These are phyloP conservation scores for Tribolium madens DNA, from an alignment of 1,140 invertebrate species.

Conservation along the genomic window DNA sequence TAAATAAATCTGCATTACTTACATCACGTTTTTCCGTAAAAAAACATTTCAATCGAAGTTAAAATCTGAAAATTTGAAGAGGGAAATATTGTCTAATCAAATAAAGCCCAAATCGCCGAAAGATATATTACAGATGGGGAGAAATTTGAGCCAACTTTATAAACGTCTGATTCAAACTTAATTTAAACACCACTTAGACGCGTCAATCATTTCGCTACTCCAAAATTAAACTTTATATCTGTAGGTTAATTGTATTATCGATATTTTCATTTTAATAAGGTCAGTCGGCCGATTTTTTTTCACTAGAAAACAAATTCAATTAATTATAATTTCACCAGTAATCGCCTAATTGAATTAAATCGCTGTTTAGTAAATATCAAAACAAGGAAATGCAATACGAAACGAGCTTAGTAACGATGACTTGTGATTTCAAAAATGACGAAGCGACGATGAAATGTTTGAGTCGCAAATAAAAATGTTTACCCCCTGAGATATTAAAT, in stretches of 20 bases:
- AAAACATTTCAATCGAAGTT: too few species aligned
- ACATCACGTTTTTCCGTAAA: too few species aligned
- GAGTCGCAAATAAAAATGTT: slow-evolving; percentile 27
- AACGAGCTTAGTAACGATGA: slow-evolving; percentile 42
- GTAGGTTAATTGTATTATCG: slow-evolving; percentile 41
- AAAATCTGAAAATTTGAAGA: neutral
- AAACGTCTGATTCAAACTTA: slow-evolving; percentile 40
- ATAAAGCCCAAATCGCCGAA: neutral
- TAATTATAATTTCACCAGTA: neutral
- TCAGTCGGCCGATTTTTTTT: neutral
- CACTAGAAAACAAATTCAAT: slow-evolving; percentile 6
- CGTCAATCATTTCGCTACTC: slow-evolving; percentile 34
- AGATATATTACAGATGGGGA: slow-evolving; percentile 22
- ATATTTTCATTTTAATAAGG: slow-evolving; percentile 27
- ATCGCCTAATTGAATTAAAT: slow-evolving; percentile 38
- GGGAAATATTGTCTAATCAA: neutral
- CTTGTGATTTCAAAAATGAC: slow-evolving; percentile 4
- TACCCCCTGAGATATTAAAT: neutral
- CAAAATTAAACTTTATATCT: slow-evolving; percentile 40
- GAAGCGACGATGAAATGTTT: slow-evolving; percentile 7
- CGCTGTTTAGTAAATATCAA: slow-evolving; percentile 18
- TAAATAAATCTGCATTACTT: too few species aligned
- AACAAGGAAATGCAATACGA: slow-evolving; percentile 45
- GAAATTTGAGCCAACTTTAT: slow-evolving; percentile 31
- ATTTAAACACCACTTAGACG: slow-evolving; percentile 33